Percentiles rank a stretch among this genome's conserved stretches.
phyloP scores from a whole-genome alignment of 2,113 vertebrate species.

The Onychostoma macrolepis region DNA sequence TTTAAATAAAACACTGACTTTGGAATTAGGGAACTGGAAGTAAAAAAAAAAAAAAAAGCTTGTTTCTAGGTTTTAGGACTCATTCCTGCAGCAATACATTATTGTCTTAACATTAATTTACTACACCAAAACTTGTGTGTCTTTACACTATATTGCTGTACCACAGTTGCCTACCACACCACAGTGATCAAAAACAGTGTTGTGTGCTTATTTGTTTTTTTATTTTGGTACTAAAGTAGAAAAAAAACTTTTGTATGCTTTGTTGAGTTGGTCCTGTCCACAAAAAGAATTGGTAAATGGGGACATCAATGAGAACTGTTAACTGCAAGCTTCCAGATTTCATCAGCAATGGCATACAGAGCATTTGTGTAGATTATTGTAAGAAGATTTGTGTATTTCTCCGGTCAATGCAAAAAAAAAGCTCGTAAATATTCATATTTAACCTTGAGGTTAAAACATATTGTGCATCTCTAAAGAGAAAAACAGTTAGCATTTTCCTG shows the following conservation, averaged over 20 bases:
- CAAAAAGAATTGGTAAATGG: not conserved
- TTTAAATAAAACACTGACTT: not conserved
- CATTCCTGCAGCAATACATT: not conserved
- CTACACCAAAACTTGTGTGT: not conserved
- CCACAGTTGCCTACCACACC: not conserved
- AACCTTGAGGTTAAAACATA: conserved; percentile 22
- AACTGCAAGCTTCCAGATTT: not conserved
- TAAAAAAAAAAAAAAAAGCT: not conserved
- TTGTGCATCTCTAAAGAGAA: not conserved
- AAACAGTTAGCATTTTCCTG: not conserved
- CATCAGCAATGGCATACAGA: not conserved
- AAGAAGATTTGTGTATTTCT: not conserved
- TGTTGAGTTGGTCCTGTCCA: not conserved
- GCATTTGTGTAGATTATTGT: not conserved
- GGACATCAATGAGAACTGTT: not conserved
- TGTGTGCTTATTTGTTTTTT: not conserved
- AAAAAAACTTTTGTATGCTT: not conserved
- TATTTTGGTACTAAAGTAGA: not conserved
- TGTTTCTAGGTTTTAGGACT: not conserved
- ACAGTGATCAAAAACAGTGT: not conserved
- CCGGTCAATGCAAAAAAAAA: conserved; percentile 2
- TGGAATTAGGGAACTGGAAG: not conserved
- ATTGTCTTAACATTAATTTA: not conserved
- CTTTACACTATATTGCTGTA: not conserved
- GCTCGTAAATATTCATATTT: conserved; percentile 23